Evolutionary conservation across 2,797 vertebrate genomes (phyloP).

Genomic region (Melanotaenia parkinsoni): DNA sequence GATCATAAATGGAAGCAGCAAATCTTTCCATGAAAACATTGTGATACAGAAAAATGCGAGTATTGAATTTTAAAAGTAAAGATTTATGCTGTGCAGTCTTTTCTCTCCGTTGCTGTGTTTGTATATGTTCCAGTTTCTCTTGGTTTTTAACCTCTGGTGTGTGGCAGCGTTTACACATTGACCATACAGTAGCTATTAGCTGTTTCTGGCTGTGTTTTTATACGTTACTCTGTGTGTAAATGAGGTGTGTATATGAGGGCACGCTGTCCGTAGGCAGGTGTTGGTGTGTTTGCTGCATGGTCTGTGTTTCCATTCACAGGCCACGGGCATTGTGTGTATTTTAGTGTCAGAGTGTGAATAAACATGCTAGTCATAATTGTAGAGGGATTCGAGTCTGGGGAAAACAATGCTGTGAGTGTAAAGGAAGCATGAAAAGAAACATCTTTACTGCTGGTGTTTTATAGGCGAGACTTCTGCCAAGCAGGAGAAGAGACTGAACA

Average conservation of each 20-base stretch:
- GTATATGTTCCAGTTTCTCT: slow-evolving; percentile 60
- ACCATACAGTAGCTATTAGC: slow-evolving; percentile 28
- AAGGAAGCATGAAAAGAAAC: slow-evolving; percentile 48
- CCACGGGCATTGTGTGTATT: slow-evolving; percentile 1
- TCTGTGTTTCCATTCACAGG: background rate
- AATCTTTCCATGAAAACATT: background rate
- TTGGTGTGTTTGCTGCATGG: background rate
- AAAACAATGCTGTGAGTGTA: slow-evolving; percentile 39
- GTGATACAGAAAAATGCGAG: background rate
- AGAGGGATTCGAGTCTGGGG: slow-evolving; percentile 23
- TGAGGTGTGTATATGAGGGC: background rate
- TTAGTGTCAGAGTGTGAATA: slow-evolving; percentile 5
- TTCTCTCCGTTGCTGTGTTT: slow-evolving; percentile 5
- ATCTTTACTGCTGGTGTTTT: slow-evolving; percentile 26
- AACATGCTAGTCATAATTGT: slow-evolving; percentile 7
- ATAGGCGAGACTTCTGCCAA: background rate
- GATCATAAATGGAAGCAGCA: background rate
- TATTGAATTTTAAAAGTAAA: background rate
- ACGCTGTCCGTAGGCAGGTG: background rate
- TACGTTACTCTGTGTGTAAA: background rate
- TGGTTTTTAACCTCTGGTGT: slow-evolving; percentile 58
- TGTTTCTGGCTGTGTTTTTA: slow-evolving; percentile 6
- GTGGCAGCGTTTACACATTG: slow-evolving; percentile 48
- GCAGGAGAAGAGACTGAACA: background rate
- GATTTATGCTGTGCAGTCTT: too few species aligned